Evolutionary conservation across 2,113 vertebrate species (phyloP), one percentile per base, ranked within the genome.

Genomic region (Paracanthobrama guichenoti): DNA sequence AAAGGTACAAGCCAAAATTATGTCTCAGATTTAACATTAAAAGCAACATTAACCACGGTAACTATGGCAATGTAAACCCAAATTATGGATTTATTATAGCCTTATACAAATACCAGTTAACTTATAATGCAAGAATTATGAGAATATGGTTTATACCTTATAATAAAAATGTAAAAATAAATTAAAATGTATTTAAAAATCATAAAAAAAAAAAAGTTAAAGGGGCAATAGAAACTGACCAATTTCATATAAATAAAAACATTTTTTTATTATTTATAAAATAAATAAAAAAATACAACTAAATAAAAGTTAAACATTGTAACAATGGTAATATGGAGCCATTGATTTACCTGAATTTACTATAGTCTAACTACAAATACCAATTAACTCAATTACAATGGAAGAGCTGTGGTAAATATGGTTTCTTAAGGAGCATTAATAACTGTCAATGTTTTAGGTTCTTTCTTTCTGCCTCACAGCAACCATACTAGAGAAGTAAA

Each of bases 401-500:
- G 8, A 67, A 8, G 0, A 20, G 10, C 64, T 11, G 64, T 39
- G 64, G 31, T 67, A 20, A 67, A 67, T 11, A 39, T 39, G 31
- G 16, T 22, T 22, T 22, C 3, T 67, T 39, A 69, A 22, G 64
- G 18, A 67, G 8, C 1, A 4, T 39, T 39, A 69, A 39, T 39
- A 69, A 4, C 18, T 69, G 66, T 22, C 8, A 0, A 8, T 69
- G 31, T 64, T 71, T 74, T 64, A 42, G 50, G 22, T 48, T 31
- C 16, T 22, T 11, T 79, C 66, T 75, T 60, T 75, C 57, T 57
- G 44, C 20, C 73, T 48, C 67, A 57, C 76, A 22, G 28, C 42
- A 57, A 9, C 4, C 0, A 6, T 64, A 39, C 16, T 4, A 81
- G 14, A 76, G 16, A 77, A 87, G 81, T 60, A 84, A 71, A 78